Evolutionary conservation across 2,888 invertebrate species (phyloP).

Genomic region (Esperia sulphurella): DNA sequence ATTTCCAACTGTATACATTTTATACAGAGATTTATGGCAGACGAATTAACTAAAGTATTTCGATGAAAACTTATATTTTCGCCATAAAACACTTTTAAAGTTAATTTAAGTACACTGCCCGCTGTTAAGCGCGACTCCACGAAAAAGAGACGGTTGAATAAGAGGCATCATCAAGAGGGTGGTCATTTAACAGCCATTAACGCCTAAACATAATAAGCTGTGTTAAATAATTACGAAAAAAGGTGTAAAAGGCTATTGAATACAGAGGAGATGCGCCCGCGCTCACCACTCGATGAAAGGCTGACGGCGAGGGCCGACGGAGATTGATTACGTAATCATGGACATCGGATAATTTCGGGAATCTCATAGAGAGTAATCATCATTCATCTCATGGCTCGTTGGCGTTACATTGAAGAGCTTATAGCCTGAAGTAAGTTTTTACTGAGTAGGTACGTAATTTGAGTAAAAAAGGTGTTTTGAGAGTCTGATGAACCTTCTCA

Average conservation of each 20-base stretch:
- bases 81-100: conserved; percentile 40
- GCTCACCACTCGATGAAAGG: conserved; percentile 61
- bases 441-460: conserved; percentile 17
- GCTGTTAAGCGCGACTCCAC: conserved; percentile 27
- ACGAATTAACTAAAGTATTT: conserved; percentile 21
- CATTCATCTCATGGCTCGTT: conserved; percentile 71
- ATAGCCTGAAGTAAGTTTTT: conserved; percentile 36
- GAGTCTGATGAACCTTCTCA: background rate
- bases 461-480: background rate
- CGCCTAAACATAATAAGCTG: conserved; percentile 67
- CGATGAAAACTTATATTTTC: conserved; percentile 30
- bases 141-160: conserved; percentile 38
- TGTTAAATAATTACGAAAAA: conserved; percentile 70
- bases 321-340: conserved; percentile 77
- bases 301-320: conserved; percentile 62
- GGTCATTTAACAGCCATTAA: conserved; percentile 68
- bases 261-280: conserved; percentile 58
- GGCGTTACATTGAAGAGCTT: conserved; percentile 48
- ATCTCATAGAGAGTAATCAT: conserved; percentile 70
- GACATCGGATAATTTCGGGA: conserved; percentile 66
- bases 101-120: conserved; percentile 31
- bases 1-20: conserved; percentile 7
- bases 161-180: conserved; percentile 55
- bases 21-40: conserved; percentile 20
- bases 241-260: conserved; percentile 66